Evolutionary conservation across 2,797 vertebrate species (phyloP).

Genomic region (Aplochiton taeniatus): DNA sequence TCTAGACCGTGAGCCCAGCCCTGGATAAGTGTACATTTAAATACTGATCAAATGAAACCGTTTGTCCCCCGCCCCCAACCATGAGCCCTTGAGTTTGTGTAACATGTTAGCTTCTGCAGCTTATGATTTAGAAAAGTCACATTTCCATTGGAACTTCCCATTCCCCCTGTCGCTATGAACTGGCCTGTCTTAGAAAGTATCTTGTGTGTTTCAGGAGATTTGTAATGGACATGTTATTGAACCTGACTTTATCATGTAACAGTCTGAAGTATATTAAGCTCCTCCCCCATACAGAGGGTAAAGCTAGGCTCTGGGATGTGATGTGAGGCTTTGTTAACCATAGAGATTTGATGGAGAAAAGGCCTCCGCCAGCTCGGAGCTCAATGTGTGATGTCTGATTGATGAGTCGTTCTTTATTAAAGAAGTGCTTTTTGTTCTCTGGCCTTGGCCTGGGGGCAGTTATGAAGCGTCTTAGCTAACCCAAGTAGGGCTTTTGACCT

Average conservation of each 20-base stretch:
- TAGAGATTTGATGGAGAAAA: too few relatives aligned
- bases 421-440: too few relatives aligned
- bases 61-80: conserved; percentile 33
- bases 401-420: too few relatives aligned
- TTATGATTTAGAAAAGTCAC: conserved; percentile 4
- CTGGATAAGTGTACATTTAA: conserved; percentile 17
- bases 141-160: conserved; percentile 24
- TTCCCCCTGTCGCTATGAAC: conserved; percentile 12
- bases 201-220: conserved; percentile 20
- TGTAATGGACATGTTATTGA: background rate
- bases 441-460: too few relatives aligned
- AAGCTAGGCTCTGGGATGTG: too few relatives aligned
- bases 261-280: conserved; percentile 15
- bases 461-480: too few relatives aligned
- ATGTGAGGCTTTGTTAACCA: too few relatives aligned
- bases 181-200: conserved; percentile 22
- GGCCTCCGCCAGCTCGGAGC: too few relatives aligned
- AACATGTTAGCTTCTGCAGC: conserved; percentile 27
- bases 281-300: background rate
- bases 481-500: too few relatives aligned
- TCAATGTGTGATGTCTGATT: too few relatives aligned
- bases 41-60: conserved; percentile 17
- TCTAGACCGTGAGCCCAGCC: too few relatives aligned
- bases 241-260: conserved; percentile 20
- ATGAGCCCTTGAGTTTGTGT: conserved; percentile 22